Conservation (phyloP, 64 coral and sea anemone species). For the Dendronephthya gigantea region DNA sequence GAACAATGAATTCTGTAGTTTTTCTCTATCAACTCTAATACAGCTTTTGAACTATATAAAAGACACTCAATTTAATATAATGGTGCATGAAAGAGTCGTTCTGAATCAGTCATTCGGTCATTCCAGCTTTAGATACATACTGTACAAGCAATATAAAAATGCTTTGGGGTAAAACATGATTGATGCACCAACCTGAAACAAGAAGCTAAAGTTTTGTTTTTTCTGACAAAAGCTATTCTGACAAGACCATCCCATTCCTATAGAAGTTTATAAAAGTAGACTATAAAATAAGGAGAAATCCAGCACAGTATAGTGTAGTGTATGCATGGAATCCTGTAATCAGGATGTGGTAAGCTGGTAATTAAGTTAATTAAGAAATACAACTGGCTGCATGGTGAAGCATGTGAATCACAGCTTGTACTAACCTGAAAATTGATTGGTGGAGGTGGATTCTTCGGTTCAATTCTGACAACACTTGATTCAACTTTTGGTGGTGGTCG, state of each 20-base stretch:
- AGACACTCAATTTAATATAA: conserved; percentile 18
- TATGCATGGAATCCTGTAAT: too few species aligned
- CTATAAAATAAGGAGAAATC: too few species aligned
- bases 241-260: conserved; percentile 99
- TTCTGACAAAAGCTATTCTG: conserved; percentile 90
- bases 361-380: too few species aligned
- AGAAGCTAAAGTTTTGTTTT: conserved; percentile 82
- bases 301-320: too few species aligned
- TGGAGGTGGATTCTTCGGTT: conserved; percentile 91
- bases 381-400: background rate
- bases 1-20: conserved; percentile 99
- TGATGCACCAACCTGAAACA: conserved; percentile 80
- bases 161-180: background rate
- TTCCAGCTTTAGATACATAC: too few species aligned
- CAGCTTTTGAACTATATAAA: conserved; percentile 55
- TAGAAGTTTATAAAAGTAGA: too few species aligned
- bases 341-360: too few species aligned
- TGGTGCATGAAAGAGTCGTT: too few species aligned
- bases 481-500: conserved; percentile 96
- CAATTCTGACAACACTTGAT: conserved; percentile 97
- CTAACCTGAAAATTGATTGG: conserved; percentile 88
- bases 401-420: background rate
- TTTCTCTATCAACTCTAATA: conserved; percentile 85
- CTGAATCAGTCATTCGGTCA: too few species aligned
- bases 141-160: too few species aligned